Percentiles rank a stretch among this genome's conserved stretches.
Evolutionary conservation across 2,888 invertebrate species (phyloP).

Genomic region (Nemotelus nigrinus): DNA sequence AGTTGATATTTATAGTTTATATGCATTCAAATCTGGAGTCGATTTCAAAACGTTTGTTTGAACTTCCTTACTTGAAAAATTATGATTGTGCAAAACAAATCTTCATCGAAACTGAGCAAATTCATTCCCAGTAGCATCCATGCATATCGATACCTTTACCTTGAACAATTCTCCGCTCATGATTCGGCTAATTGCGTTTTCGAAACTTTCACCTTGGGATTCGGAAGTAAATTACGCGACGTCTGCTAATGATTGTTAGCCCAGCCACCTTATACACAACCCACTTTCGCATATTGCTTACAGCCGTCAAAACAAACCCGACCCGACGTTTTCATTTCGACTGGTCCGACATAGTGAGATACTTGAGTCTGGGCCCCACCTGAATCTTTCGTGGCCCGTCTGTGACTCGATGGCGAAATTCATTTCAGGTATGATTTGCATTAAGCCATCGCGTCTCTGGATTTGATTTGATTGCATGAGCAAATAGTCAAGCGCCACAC

Average conservation of each 20-base stretch:
- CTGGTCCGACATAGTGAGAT: background rate
- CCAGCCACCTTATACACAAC: background rate
- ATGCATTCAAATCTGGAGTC: no score
- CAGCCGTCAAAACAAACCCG: constrained; percentile 25
- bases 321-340: constrained; percentile 32
- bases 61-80: no score
- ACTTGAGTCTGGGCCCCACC: background rate
- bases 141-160: no score
- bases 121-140: no score
- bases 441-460: constrained; percentile 1
- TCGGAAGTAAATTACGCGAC: constrained; percentile 21
- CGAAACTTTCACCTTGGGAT: constrained; percentile 15
- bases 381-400: constrained; percentile 1
- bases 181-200: background rate
- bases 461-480: constrained; percentile 27
- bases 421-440: constrained; percentile 35
- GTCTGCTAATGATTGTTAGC: constrained; percentile 18
- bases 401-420: constrained; percentile 2
- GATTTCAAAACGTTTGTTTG: no score
- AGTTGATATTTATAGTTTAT: no score
- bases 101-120: no score
- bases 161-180: no score
- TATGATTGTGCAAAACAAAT: no score
- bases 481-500: background rate
- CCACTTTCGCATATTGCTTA: background rate